Evolutionary conservation across 2,888 invertebrate genomes (phyloP), one percentile per base, ranked within the genome.

Genomic region (Resseliella maxima): DNA sequence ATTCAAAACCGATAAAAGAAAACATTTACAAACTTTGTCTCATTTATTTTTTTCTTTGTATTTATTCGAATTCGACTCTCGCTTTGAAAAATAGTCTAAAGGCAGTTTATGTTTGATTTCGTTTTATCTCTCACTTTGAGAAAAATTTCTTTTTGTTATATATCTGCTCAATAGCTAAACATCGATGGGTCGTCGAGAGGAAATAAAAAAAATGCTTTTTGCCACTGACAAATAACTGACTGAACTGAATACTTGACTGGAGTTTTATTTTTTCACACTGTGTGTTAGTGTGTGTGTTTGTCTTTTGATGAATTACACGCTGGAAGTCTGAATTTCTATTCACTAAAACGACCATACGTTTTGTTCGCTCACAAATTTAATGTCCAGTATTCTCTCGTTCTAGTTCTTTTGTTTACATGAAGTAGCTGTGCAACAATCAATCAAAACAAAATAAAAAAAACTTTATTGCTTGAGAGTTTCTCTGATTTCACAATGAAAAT

Each of bases 401-500:
- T 31, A 27, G 41, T 5, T 12, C 46, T 50, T 50, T 50, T 50
- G 46, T 50, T 50, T 50, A 50, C 15, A 2, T 83, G n/a, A 18
- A 72, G 72, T 83, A 38, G 38, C 41, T 38, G 83, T 36, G 38
- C 38, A 12, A 38, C 38, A 83, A 83, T 83, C 83, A 83, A 83
- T 83, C 83, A 83, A 83, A 83, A 83, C 81, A 83, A 83, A 83
- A 27, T 27, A 27, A 18, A 83, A 36, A 38, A 8, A n/a, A 38
- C n/a, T 24, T n/a, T 38, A 10, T 36, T 21, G 36, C 5, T 38
- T 15, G 2, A 8, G 18, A 18, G 8, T 50, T 38, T 83, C n/a
- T n/a, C n/a, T 2, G 38, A 83, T 83, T 83, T 83, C 83, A 83
- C 83, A 83, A 83, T 83, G 83, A 36, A 83, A 83, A 83, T 83